A percentile compares a stretch with the other conserved stretches of the same genome.
These are phyloP conservation scores for Venusia cambrica DNA, from an alignment of 2,888 invertebrate genomes.

Conservation along the genomic window DNA sequence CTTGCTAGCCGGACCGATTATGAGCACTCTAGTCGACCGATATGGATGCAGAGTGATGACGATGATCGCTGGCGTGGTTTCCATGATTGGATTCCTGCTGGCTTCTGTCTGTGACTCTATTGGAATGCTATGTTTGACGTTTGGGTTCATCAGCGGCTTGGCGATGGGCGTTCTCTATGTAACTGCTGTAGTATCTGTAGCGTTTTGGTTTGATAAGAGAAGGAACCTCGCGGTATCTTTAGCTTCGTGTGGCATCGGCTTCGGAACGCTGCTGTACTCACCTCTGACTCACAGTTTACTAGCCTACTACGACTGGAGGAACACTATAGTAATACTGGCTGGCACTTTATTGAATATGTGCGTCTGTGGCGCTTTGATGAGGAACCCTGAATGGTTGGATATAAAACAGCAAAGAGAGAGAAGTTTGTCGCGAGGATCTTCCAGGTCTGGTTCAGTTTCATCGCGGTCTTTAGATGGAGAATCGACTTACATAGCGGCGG, in stretches of 20 bases:
- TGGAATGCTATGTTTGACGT: slow-evolving; percentile 88
- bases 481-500: slow-evolving; percentile 78
- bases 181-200: slow-evolving; percentile 93
- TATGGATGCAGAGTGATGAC: slow-evolving; percentile 90
- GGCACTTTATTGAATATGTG: slow-evolving; percentile 92
- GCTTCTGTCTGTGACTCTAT: slow-evolving; percentile 86
- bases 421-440: slow-evolving; percentile 63
- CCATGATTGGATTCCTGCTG: slow-evolving; percentile 87
- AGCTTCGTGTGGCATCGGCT: slow-evolving; percentile 93
- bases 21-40: slow-evolving; percentile 91
- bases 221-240: slow-evolving; percentile 92
- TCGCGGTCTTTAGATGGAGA: slow-evolving; percentile 72
- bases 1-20: slow-evolving; percentile 89
- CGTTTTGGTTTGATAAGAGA: slow-evolving; percentile 95
- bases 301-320: slow-evolving; percentile 89
- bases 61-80: slow-evolving; percentile 85
- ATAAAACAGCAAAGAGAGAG: slow-evolving; percentile 81
- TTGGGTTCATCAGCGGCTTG: slow-evolving; percentile 90
- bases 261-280: slow-evolving; percentile 93
- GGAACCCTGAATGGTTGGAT: slow-evolving; percentile 91
- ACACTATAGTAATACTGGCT: slow-evolving; percentile 87
- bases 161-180: slow-evolving; percentile 93
- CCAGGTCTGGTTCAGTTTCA: slow-evolving; percentile 74
- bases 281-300: slow-evolving; percentile 89
- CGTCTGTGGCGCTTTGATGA: slow-evolving; percentile 92